Base-by-base conservation (phyloP, 1,140 invertebrate genomes). In the Cryptotermes secundus region DNA sequence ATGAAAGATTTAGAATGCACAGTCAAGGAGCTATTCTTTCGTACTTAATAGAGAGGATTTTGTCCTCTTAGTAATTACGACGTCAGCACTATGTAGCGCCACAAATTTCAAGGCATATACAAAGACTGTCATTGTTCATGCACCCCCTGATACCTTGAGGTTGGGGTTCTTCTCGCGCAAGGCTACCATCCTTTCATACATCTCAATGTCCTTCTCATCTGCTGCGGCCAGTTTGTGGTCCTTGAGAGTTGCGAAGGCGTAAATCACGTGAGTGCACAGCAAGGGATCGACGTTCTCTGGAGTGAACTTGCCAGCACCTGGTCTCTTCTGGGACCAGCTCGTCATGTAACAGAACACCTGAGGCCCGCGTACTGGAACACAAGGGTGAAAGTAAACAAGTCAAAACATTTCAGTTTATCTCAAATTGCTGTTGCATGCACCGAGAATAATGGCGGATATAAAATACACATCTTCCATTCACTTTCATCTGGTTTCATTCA, bases 291-390 rank as follows among this genome's bases (percentile, higher is more conserved):
- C 94, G 88, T 98, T 95, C 86, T 97, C 95, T 0, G 97, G 96
- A 80, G 92, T 92, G 89, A 98, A 99, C 89, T 95, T 95, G 14
- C 96, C 97, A 35, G 93, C 92, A 79, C 95, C 96, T 0, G 96
- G 95, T 80, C 97, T 92, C 88, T 97, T 98, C 85, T 96, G 93
- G 0, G 97, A 97, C 97, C 97, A 99, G 86, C 96, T 98, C 3
- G 98, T 98, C 88, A 97, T 92, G 88, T 99, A 99, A 89, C 98
- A 99, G 86, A 99, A 94, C 1, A 97, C 94, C 90, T 96, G 95
- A 0, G 96, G 93, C 84, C 93, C 93, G 84, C 96, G 93, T 10
- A 49, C 83, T 82, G 81, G 19, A 82, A 79, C 83, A 84, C 38
- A 53, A 26, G 53, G 10, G 34, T 4, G 38, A 38, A 38, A 38